Evolutionary conservation across 2,888 invertebrate species (phyloP), one percentile per base, ranked within the genome.

Genomic region (Calliphora vomitoria): DNA sequence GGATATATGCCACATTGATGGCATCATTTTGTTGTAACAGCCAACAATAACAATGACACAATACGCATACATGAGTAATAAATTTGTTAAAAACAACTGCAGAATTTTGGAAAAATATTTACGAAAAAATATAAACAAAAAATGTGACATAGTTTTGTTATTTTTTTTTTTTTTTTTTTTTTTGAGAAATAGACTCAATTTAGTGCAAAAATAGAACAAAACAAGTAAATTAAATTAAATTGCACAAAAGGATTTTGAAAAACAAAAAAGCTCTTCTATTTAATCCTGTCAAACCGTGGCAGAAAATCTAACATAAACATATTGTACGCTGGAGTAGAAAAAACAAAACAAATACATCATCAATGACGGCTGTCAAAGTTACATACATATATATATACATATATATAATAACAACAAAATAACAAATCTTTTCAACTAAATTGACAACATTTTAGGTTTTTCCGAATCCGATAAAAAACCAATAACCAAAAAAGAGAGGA

Each of bases 391-490:
- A 35, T 35, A 35, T 35, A 35, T n/a, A n/a, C 50, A 68, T 25
- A 58, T 50, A 35, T 35, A 35, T 35, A 35, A 35, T 35, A 55
- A 55, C 60, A 78, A 50, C 20, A 68, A 62, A 64, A 78, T 47
- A 71, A 72, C 64, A 79, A 86, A 86, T 79, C 69, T 69, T 50
- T 75, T 80, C 44, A 82, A 79, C 75, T 74, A 83, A 86, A 83
- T 75, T 80, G 80, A 83, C 79, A 82, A 69, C 68, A 79, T 79
- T 68, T 62, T 47, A 71, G 6, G 13, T 38, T 18, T 68, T 41
- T 79, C 8, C 47, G 58, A 55, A 79, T 79, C 44, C 31, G 68
- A 18, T 69, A 41, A 78, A 66, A 15, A 11, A 35, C 50, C 25
- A 25, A 25, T 2, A 25, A 1, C 1, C 25, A 25, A 58, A 25